Evolutionary conservation across 2,797 vertebrate genomes (phyloP), one percentile per base, ranked within the genome.

Genomic region (Hemibagrus guttatus): DNA sequence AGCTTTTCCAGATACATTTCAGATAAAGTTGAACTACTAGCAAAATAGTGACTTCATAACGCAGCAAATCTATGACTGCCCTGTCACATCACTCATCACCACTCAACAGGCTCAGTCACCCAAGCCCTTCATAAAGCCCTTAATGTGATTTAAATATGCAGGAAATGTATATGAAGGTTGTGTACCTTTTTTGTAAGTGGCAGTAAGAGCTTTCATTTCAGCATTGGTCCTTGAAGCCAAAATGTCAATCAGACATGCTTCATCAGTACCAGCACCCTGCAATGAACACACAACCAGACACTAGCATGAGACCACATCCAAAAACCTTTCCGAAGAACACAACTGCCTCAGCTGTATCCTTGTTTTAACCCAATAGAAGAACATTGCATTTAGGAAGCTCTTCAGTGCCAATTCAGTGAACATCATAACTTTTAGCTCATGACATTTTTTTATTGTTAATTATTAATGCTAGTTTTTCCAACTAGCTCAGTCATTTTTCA

Each of bases 201-300:
- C 92, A 0, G 87, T 95, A 87, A 99, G 96, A 89, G 82, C 86
- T 69, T 76, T 94, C 17, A 98, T 95, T 93, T 99, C 98, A 0
- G 78, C 87, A 0, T 95, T 95, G 4, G 90, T 92, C 89, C 97
- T 97, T 78, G 98, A 98, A 23, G 98, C 97, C 84, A 99, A 94
- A 89, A 99, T 97, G 88, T 99, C 98, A 16, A 98, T 96, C 90
- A 99, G 96, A 91, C 96, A 96, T 1, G 97, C 97, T 88, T 99
- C 98, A 17, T 99, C 98, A 0, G 98, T 99, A 52, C 98, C 98
- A 16, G 97, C 97, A 0, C 98, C 98, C 98, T 99, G 79, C 63
- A 89, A 85, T 5, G 3, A 52, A 86, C 6, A 68, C 6, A 68
- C 14, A 56, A 35, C 61, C n/a, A 82, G 2, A 72, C 54, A 61